Conservation (phyloP, 2,797 vertebrate genomes). For the Steatocranus sp. region DNA sequence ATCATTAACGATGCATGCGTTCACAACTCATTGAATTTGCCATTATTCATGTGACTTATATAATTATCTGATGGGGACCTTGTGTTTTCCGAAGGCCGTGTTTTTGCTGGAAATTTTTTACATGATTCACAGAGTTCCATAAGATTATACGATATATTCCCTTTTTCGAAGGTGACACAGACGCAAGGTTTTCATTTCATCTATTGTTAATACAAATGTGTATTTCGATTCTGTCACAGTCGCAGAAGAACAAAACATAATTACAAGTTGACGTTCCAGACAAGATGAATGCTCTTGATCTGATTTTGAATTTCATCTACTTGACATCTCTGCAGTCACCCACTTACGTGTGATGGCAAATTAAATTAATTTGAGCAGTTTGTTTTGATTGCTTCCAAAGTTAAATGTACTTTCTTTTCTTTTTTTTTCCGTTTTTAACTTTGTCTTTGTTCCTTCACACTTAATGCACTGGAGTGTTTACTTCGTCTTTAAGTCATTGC, state of each 20-base stretch:
- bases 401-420: background rate
- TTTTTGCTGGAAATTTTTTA: background rate
- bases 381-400: background rate
- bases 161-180: background rate
- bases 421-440: background rate
- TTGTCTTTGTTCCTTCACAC: background rate
- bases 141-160: background rate
- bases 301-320: background rate
- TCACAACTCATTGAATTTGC: conserved; percentile 1
- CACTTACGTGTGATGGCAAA: background rate
- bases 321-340: background rate
- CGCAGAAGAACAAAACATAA: background rate
- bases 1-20: conserved; percentile 26
- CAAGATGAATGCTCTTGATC: background rate
- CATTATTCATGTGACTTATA: conserved; percentile 17
- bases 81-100: background rate
- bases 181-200: background rate
- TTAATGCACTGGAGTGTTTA: background rate
- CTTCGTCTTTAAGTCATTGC: background rate
- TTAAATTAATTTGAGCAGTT: background rate
- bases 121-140: background rate
- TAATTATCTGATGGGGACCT: background rate
- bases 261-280: background rate
- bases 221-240: background rate
- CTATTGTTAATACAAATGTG: background rate